Evolutionary conservation across 2,888 invertebrate genomes (phyloP), one percentile per base, ranked within the genome.

Genomic region (Eupithecia pulchellata): DNA sequence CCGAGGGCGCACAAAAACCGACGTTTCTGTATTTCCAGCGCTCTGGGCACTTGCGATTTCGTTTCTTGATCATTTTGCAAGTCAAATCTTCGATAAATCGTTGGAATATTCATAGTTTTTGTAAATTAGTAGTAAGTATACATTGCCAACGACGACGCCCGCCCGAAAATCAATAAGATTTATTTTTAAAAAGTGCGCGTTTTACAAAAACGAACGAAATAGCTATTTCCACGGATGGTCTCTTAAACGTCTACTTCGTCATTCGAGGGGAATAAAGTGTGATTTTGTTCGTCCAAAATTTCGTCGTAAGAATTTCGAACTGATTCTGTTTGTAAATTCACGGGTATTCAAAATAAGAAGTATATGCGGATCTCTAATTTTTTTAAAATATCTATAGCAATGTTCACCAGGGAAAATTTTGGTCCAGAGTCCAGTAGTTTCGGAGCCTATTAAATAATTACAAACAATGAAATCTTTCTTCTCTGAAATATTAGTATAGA

Each of bases 11-110:
- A 64, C 25, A 69, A 29, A 52, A 69, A 69, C 5, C 32, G 60
- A 25, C 55, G 64, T 42, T 69, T 69, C 27, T 60, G 34, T 64
- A 69, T 69, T 64, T 69, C 60, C 9, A 64, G 29, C n/a, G 69
- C 64, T 42, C 34, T 64, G 47, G 60, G 52, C n/a, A 64, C 52
- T 64, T 69, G 60, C 11, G 69, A 52, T 60, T 64, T 42, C 8
- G 17, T n/a, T 64, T 36, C 32, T 47, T 32, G 32, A n/a, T 61
- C 60, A 27, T 69, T 61, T 58, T 65, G 60, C 58, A 60, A 20
- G 20, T 60, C 42, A 17, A 66, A 66, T 60, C 57, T 68, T 32
- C 62, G 61, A 52, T 34, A 68, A 1, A 32, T 52, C 8, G 47
- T 8, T 5, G 36, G 42, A 9, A 66, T 39, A 42, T 58, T 25